A percentile compares a stretch with the other conserved stretches of the same genome.
These are phyloP conservation scores for Porites australiensis DNA, from an alignment of 64 coral and sea anemone genomes.

Conservation along the genomic window DNA sequence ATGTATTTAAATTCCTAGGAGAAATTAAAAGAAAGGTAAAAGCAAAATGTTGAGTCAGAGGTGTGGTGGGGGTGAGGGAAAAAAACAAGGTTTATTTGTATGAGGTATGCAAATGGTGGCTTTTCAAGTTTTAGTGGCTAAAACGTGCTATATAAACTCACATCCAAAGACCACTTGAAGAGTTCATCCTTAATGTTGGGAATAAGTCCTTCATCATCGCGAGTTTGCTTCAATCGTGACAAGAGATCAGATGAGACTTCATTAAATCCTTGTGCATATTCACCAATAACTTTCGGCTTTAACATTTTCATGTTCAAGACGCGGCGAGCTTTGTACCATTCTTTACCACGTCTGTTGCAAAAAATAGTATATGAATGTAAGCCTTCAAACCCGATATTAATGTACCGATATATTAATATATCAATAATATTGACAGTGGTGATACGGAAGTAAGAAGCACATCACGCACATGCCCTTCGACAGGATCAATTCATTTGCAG, in stretches of 20 bases:
- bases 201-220: background rate
- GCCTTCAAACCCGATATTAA: background rate
- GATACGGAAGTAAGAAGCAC: too few relatives aligned
- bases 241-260: conserved; percentile 47
- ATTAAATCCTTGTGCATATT: conserved; percentile 38
- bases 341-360: conserved; percentile 40
- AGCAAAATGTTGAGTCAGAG: too few relatives aligned
- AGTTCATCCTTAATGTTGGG: conserved; percentile 63
- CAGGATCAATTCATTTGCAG: too few relatives aligned
- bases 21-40: too few relatives aligned
- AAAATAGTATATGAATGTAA: background rate
- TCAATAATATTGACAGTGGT: too few relatives aligned
- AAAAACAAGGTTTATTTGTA: too few relatives aligned
- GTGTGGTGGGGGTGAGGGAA: too few relatives aligned
- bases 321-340: conserved; percentile 54
- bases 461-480: too few relatives aligned
- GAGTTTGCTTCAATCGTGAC: background rate
- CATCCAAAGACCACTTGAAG: conserved; percentile 76
- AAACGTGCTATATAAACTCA: background rate
- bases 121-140: too few relatives aligned
- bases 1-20: too few relatives aligned
- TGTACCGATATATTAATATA: too few relatives aligned
- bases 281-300: conserved; percentile 56
- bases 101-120: too few relatives aligned
- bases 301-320: conserved; percentile 65